phyloP scores from a whole-genome alignment of 2,888 invertebrate species.

The Drosophila phalerata region DNA sequence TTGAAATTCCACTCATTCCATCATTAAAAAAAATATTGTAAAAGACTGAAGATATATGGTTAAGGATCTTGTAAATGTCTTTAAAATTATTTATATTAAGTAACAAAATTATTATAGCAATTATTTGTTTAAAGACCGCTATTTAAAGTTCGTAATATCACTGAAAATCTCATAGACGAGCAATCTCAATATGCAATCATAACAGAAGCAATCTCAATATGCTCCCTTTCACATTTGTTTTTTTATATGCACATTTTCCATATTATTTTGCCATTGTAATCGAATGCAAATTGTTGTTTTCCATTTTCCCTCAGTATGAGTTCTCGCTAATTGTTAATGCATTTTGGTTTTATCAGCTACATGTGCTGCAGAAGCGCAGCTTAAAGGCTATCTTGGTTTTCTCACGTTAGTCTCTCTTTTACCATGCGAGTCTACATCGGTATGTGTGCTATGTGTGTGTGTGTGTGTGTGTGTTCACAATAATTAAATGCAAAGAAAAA shows the following conservation, averaged over 20 bases:
- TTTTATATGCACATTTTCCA: not conserved
- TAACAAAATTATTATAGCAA: no score
- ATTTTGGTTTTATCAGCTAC: conserved; percentile 23
- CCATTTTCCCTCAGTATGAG: conserved; percentile 19
- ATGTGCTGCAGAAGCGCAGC: conserved; percentile 33
- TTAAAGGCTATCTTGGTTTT: conserved; percentile 33
- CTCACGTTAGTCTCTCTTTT: not conserved
- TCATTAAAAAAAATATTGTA: not conserved
- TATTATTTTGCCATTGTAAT: conserved; percentile 2
- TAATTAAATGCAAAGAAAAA: conserved; percentile 66
- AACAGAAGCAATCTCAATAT: not conserved
- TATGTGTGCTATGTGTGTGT: not conserved
- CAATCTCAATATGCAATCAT: no score
- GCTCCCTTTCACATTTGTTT: not conserved
- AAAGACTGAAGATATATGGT: not conserved
- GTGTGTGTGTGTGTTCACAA: conserved; percentile 6
- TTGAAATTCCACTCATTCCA: not conserved
- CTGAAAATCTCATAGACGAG: no score
- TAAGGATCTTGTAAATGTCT: not conserved
- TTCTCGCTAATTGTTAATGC: conserved; percentile 41
- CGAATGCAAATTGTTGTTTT: conserved; percentile 29
- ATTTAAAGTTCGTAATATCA: no score
- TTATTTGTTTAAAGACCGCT: no score
- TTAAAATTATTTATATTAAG: no score
- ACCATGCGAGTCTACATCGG: conserved; percentile 12